Evolutionary conservation across 2,797 vertebrate species (phyloP).

Genomic region (Pogoniulus pusillus): DNA sequence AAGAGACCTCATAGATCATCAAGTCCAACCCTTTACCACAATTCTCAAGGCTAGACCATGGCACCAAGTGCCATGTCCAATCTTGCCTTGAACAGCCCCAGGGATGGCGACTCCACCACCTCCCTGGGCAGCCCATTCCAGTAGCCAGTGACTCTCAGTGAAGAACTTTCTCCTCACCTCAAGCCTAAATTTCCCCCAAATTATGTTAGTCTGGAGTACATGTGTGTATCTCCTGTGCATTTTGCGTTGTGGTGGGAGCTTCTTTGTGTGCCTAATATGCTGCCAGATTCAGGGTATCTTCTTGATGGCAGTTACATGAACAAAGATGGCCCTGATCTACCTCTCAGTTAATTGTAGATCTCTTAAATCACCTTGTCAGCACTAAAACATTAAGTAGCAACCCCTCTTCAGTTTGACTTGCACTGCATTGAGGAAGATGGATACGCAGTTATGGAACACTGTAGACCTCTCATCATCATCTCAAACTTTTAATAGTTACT

Average conservation of each 20-base stretch:
- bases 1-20: too few species aligned
- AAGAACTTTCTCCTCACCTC: too few species aligned
- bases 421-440: background rate
- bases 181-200: too few species aligned
- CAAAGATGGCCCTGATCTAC: background rate
- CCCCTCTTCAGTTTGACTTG: background rate
- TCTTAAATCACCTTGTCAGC: background rate
- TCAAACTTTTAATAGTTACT: background rate
- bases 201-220: too few species aligned
- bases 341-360: background rate
- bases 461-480: background rate
- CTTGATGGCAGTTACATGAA: background rate
- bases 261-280: background rate
- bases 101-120: too few species aligned
- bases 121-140: too few species aligned
- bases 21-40: too few species aligned
- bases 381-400: background rate
- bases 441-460: background rate
- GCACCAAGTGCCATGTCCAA: too few species aligned
- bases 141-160: too few species aligned
- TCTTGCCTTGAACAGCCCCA: too few species aligned
- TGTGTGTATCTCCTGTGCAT: background rate
- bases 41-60: too few species aligned
- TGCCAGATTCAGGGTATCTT: background rate
- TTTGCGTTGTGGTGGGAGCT: background rate